Percentiles rank a stretch among this genome's conserved stretches.
Conservation (phyloP, 2,888 invertebrate species). For the Chrysomela aeneicollis region DNA sequence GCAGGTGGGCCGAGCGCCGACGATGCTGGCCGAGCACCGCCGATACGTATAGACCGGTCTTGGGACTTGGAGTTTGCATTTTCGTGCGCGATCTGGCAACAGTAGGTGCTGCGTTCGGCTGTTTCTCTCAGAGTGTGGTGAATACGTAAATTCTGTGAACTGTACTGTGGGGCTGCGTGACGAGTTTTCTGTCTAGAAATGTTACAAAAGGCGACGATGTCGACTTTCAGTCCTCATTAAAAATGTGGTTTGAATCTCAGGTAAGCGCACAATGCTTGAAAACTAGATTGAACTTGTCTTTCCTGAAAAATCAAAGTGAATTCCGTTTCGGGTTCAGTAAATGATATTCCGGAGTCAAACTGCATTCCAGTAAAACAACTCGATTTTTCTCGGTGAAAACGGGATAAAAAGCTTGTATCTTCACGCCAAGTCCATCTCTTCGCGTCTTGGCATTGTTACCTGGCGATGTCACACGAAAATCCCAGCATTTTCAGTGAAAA, state of each 20-base stretch:
- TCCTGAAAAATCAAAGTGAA: constrained; percentile 13
- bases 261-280: constrained; percentile 48
- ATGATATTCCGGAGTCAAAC: background rate
- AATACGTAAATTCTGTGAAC: constrained; percentile 36
- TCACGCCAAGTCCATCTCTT: background rate
- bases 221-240: constrained; percentile 57
- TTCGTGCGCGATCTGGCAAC: constrained; percentile 43
- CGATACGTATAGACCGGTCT: constrained; percentile 59
- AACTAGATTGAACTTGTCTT: background rate
- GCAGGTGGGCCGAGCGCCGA: constrained; percentile 62
- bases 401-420: background rate
- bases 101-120: constrained; percentile 41
- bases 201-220: constrained; percentile 61
- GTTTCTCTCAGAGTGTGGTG: constrained; percentile 35
- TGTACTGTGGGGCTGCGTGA: constrained; percentile 30
- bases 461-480: constrained; percentile 9
- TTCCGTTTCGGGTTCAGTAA: background rate
- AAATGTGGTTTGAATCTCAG: constrained; percentile 63
- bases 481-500: constrained; percentile 49
- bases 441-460: constrained; percentile 5
- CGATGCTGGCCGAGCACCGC: constrained; percentile 58
- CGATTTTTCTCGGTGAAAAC: background rate
- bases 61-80: constrained; percentile 42
- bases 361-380: background rate
- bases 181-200: constrained; percentile 50